Percentiles rank a stretch among this genome's conserved stretches.
Evolutionary conservation across 2,797 vertebrate species (phyloP).

Genomic region (Perdix hodgsoniae): DNA sequence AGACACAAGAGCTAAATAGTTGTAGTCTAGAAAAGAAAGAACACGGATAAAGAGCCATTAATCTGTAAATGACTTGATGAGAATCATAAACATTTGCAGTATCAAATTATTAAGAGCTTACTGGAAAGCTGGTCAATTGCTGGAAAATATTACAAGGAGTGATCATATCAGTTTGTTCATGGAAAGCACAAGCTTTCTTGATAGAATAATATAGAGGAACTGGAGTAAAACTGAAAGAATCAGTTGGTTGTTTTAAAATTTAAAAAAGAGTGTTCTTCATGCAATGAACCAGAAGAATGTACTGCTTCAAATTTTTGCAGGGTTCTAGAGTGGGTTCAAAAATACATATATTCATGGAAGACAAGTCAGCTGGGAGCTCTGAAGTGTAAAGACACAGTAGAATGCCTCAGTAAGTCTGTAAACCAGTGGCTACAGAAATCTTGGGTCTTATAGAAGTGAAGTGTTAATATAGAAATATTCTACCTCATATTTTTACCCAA

Average conservation of each 20-base stretch:
- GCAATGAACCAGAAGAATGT: not conserved
- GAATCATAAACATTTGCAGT: not conserved
- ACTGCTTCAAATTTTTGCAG: not conserved
- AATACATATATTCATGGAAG: not conserved
- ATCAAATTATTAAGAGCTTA: not conserved
- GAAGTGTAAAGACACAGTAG: not conserved
- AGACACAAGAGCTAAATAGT: not conserved
- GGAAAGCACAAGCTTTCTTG: not conserved
- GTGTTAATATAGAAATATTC: not conserved
- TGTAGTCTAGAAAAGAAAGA: not conserved
- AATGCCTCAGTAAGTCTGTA: not conserved
- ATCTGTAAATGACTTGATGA: not conserved
- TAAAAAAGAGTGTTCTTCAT: not conserved
- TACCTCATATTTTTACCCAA: not conserved
- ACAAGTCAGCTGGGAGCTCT: not conserved
- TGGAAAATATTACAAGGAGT: not conserved
- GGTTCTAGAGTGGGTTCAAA: not conserved
- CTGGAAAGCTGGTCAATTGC: not conserved
- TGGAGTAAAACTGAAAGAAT: not conserved
- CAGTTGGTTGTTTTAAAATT: not conserved
- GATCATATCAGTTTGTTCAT: not conserved
- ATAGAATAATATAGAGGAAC: not conserved
- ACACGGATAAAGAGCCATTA: not conserved
- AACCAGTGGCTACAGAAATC: not conserved
- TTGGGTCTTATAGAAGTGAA: not conserved